These are phyloP conservation scores for Aleiodes sp. DNA, from an alignment of 1,140 invertebrate species.

Conservation along the genomic window DNA sequence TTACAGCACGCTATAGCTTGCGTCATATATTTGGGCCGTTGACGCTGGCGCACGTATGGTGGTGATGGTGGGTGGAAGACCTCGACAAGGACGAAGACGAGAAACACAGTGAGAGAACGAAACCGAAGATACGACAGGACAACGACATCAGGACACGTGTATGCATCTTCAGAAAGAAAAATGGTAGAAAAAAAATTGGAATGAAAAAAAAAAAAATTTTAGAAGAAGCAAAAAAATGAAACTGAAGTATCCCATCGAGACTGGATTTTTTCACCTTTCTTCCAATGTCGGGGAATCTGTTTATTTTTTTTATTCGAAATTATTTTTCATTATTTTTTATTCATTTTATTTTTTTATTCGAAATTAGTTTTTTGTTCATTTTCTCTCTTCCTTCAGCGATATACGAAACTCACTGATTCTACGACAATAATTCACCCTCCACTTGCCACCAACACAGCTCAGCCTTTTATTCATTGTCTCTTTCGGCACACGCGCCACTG, in stretches of 20 bases:
- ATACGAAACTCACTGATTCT: conserved; percentile 4
- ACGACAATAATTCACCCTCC: conserved; percentile 27
- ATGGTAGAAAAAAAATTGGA: not conserved
- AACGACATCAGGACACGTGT: conserved; percentile 15
- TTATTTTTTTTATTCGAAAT: not conserved
- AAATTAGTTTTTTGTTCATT: not conserved
- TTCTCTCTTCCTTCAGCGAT: no score
- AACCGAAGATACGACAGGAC: conserved; percentile 19
- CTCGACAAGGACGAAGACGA: conserved; percentile 57
- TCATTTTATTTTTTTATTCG: not conserved
- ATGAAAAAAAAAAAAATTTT: not conserved
- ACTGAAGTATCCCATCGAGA: not conserved
- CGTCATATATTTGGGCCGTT: conserved; percentile 60
- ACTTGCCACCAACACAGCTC: conserved; percentile 17
- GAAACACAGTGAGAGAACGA: conserved; percentile 21
- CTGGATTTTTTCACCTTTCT: conserved; percentile 11
- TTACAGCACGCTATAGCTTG: conserved; percentile 46
- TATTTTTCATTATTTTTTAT: not conserved
- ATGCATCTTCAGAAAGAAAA: not conserved
- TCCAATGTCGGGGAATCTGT: not conserved
- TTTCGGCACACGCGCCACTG: conserved; percentile 1
- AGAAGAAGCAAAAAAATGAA: no score
- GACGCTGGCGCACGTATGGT: conserved; percentile 41
- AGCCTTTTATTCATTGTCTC: conserved; percentile 26
- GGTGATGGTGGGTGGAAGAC: conserved; percentile 50